These are phyloP conservation scores for Momotus momota DNA, from an alignment of 2,797 vertebrate species.

Conservation along the genomic window DNA sequence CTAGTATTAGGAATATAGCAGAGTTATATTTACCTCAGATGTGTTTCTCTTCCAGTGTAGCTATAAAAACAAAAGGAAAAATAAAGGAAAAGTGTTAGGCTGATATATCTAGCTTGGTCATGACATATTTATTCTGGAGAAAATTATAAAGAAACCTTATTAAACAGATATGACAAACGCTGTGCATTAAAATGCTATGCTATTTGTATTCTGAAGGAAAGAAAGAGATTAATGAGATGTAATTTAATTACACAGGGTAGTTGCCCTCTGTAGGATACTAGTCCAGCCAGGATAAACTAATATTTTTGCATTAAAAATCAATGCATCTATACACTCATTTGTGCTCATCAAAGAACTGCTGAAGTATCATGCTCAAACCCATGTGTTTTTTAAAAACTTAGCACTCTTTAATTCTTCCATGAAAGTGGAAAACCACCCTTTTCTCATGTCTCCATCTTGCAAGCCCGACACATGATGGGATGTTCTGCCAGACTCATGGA, in stretches of 20 bases:
- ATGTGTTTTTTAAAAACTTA: background rate
- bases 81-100: background rate
- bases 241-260: background rate
- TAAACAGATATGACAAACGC: background rate
- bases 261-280: background rate
- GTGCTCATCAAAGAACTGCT: background rate
- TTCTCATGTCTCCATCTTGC: background rate
- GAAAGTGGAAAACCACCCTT: background rate
- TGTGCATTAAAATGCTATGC: background rate
- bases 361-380: background rate
- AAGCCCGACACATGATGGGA: fast-evolving
- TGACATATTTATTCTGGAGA: background rate
- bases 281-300: background rate
- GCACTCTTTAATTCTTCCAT: background rate
- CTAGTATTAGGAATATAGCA: background rate
- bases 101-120: background rate
- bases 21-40: constrained; percentile 20
- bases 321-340: background rate
- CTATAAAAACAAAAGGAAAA: background rate
- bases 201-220: background rate
- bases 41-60: background rate
- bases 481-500: background rate
- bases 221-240: background rate
- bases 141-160: background rate
- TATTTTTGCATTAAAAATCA: background rate